Evolutionary conservation across 2,797 vertebrate genomes (phyloP).

Genomic region (Macropus fuliginosus): DNA sequence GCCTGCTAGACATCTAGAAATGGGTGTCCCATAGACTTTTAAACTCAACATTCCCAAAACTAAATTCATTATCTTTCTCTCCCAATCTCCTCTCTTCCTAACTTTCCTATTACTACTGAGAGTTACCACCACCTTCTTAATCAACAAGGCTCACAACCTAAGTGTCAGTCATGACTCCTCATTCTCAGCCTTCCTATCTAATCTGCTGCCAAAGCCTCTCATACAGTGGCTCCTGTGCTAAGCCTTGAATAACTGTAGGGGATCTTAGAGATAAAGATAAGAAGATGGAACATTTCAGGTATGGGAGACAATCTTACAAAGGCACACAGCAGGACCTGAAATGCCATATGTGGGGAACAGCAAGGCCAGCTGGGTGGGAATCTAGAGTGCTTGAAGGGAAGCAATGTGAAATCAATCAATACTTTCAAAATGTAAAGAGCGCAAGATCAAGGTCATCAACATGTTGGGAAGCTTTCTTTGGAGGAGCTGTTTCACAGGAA

Average conservation of each 20-base stretch:
- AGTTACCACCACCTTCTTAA: neutral
- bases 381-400: neutral
- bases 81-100: neutral
- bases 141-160: neutral
- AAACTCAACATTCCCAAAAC: neutral
- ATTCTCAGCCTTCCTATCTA: neutral
- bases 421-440: neutral
- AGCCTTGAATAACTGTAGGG: neutral
- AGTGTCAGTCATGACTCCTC: neutral
- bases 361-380: neutral
- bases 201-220: neutral
- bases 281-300: neutral
- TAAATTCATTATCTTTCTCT: neutral
- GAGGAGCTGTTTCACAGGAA: neutral
- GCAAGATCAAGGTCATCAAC: neutral
- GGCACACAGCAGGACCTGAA: neutral
- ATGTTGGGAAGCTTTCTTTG: neutral
- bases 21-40: neutral
- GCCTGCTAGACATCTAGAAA: neutral
- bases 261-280: neutral
- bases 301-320: neutral
- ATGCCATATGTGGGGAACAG: neutral
- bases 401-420: neutral
- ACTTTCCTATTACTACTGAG: neutral
- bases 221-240: neutral